phyloP scores from a whole-genome alignment of 2,113 vertebrate genomes.

The Herpailurus yagouaroundi region DNA sequence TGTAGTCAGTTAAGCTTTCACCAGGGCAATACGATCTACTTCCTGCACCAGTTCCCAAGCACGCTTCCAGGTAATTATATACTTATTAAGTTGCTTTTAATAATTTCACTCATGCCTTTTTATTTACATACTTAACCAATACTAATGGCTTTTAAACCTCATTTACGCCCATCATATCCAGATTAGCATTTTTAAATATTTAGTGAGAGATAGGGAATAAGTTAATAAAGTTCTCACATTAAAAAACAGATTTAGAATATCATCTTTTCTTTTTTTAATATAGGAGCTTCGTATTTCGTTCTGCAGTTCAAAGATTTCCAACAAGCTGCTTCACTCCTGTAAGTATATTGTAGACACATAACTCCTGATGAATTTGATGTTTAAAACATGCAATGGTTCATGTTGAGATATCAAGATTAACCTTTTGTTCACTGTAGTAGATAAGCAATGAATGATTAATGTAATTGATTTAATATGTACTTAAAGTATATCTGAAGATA shows the following conservation, averaged over 20 bases:
- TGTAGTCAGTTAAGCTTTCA: constrained; percentile 84
- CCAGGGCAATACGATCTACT: constrained; percentile 85
- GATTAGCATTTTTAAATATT: constrained; percentile 21
- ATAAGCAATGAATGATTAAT: background rate
- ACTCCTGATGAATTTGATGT: constrained; percentile 56
- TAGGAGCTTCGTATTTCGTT: constrained; percentile 89
- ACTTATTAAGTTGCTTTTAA: background rate
- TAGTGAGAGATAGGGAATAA: background rate
- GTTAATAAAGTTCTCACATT: constrained; percentile 34
- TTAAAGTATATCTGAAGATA: constrained; percentile 18
- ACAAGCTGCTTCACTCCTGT: constrained; percentile 86
- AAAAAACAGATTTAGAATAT: constrained; percentile 43
- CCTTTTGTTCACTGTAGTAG: background rate
- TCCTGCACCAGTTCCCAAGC: constrained; percentile 82
- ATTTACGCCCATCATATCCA: background rate
- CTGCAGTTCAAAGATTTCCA: constrained; percentile 85
- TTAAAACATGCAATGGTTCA: constrained; percentile 25
- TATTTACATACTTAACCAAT: background rate
- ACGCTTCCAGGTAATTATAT: constrained; percentile 87
- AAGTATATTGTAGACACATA: constrained; percentile 82
- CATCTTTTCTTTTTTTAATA: constrained; percentile 19
- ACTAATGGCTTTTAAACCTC: constrained; percentile 34
- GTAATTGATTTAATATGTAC: background rate
- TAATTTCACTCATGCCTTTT: background rate
- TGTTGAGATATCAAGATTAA: background rate